Evolutionary conservation across 1,140 invertebrate species (phyloP).

Genomic region (Calosoma granatense): DNA sequence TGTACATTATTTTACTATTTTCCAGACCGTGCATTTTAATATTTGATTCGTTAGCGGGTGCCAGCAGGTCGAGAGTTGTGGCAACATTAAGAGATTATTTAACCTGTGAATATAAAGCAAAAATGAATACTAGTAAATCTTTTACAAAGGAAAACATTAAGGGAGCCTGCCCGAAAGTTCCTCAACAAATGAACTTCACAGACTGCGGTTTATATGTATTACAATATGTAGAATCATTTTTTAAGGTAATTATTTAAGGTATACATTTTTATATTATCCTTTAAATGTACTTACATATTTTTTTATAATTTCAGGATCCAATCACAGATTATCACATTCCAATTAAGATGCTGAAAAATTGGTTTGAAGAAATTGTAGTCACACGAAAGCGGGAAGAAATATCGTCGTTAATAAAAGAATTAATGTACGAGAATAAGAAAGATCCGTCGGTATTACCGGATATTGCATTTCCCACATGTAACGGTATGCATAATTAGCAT

Average conservation of each 20-base stretch:
- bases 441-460: conserved; percentile 48
- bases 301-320: conserved; percentile 47
- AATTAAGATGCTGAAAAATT: conserved; percentile 61
- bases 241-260: conserved; percentile 50
- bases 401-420: conserved; percentile 54
- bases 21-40: conserved; percentile 82
- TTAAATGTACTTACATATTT: conserved; percentile 11
- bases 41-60: conserved; percentile 84
- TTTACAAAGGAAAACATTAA: conserved; percentile 75
- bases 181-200: conserved; percentile 92
- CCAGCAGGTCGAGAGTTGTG: conserved; percentile 68
- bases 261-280: conserved; percentile 1
- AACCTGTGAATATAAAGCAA: conserved; percentile 77
- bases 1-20: conserved; percentile 23
- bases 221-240: conserved; percentile 94
- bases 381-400: conserved; percentile 71
- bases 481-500: conserved; percentile 37
- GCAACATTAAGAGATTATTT: conserved; percentile 83
- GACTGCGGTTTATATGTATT: conserved; percentile 95
- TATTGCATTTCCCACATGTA: conserved; percentile 51
- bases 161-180: conserved; percentile 77
- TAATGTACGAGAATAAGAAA: conserved; percentile 53
- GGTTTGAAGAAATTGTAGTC: conserved; percentile 70
- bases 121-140: conserved; percentile 49
- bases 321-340: conserved; percentile 63